phyloP scores from a whole-genome alignment of 2,888 invertebrate genomes.

The Fragum sueziense region DNA sequence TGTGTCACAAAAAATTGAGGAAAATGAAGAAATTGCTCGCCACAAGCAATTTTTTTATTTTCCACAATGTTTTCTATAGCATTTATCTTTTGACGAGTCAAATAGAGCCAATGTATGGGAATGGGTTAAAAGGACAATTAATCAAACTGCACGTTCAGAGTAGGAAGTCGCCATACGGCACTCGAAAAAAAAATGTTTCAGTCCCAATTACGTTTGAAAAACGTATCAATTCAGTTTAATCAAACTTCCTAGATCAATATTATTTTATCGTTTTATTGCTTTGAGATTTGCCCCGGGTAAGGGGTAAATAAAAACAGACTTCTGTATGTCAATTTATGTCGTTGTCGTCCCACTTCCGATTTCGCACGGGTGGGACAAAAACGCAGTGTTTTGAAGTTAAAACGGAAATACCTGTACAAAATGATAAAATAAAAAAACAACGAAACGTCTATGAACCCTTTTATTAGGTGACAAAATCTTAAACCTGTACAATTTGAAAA shows the following conservation, averaged over 20 bases:
- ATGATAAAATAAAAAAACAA: too few species aligned
- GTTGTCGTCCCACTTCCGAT: slow-evolving; percentile 3
- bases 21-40: too few species aligned
- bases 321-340: neutral
- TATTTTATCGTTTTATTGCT: slow-evolving; percentile 18
- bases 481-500: too few species aligned
- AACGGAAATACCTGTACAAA: neutral
- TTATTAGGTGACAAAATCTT: too few species aligned
- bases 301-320: neutral
- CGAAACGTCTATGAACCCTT: too few species aligned
- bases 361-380: neutral
- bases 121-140: too few species aligned
- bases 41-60: too few species aligned
- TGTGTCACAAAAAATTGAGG: too few species aligned
- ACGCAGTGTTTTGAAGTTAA: neutral
- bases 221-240: slow-evolving; percentile 9
- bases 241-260: slow-evolving; percentile 10
- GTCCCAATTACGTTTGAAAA: neutral
- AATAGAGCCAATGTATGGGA: too few species aligned
- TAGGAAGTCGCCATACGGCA: neutral
- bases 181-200: neutral
- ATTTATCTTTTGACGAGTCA: too few species aligned
- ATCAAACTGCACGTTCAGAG: too few species aligned
- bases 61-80: too few species aligned
- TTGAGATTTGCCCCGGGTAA: slow-evolving; percentile 12